These are phyloP conservation scores for Alexandromys fortis DNA, from an alignment of 2,113 vertebrate genomes.

Conservation along the genomic window DNA sequence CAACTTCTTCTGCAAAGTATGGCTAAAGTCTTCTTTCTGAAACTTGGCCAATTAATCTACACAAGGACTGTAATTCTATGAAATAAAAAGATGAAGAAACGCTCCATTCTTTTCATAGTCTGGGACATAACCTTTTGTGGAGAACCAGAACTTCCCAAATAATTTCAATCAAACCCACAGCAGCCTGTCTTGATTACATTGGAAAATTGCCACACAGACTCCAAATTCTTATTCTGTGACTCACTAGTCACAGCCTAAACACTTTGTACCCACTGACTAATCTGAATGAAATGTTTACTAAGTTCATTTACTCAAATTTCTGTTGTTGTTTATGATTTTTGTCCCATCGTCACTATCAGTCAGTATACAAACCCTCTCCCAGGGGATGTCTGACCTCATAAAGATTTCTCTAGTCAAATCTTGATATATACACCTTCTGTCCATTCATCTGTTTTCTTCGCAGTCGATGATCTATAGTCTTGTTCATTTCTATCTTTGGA, in stretches of 20 bases:
- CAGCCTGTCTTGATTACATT: neutral
- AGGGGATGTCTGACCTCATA: neutral
- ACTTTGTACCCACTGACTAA: neutral
- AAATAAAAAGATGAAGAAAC: neutral
- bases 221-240: neutral
- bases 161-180: neutral
- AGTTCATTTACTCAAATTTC: neutral
- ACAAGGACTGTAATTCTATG: neutral
- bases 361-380: neutral
- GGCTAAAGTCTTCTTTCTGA: neutral
- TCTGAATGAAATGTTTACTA: neutral
- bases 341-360: neutral
- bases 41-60: neutral
- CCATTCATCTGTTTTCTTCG: neutral
- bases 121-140: neutral
- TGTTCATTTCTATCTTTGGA: neutral
- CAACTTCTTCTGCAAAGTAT: neutral
- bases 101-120: neutral
- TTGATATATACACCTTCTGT: neutral
- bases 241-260: neutral
- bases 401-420: neutral
- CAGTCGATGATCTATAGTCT: neutral
- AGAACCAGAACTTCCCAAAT: neutral
- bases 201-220: neutral
- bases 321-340: neutral